A percentile compares a stretch with the other conserved stretches of the same genome.
These are phyloP conservation scores for Scrobipalpa costella DNA, from an alignment of 2,888 invertebrate genomes.

Conservation along the genomic window DNA sequence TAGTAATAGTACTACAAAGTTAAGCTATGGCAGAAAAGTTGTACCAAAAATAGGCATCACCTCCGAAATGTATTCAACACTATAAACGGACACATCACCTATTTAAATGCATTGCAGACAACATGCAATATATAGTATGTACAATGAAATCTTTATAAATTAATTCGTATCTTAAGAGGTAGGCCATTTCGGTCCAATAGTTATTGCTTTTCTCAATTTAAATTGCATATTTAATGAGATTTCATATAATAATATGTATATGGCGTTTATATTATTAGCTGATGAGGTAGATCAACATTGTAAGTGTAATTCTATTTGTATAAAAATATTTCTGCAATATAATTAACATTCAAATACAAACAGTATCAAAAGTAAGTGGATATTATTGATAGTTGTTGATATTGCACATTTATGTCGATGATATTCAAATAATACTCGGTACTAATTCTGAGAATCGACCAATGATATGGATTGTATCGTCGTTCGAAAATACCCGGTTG, in stretches of 20 bases:
- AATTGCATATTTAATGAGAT: neutral
- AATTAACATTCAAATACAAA: conserved; percentile 79
- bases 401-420: conserved; percentile 63
- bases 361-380: conserved; percentile 75
- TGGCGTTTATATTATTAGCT: conserved; percentile 44
- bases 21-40: neutral
- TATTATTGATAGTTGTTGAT: conserved; percentile 56
- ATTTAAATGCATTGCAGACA: neutral
- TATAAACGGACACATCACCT: conserved; percentile 5
- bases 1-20: neutral
- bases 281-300: conserved; percentile 76
- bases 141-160: conserved; percentile 28
- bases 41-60: conserved; percentile 2
- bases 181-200: conserved; percentile 58
- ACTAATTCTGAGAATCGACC: conserved; percentile 47
- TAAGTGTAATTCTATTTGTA: conserved; percentile 71
- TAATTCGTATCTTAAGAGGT: conserved; percentile 46
- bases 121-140: conserved; percentile 4
- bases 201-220: conserved; percentile 37
- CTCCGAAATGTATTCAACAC: neutral
- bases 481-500: conserved; percentile 43
- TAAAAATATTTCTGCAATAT: conserved; percentile 81
- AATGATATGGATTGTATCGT: conserved; percentile 48
- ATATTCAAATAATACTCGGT: conserved; percentile 43
- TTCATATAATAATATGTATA: conserved; percentile 28